phyloP scores from a whole-genome alignment of 1,140 invertebrate species.

The Lepidurus couesii region DNA sequence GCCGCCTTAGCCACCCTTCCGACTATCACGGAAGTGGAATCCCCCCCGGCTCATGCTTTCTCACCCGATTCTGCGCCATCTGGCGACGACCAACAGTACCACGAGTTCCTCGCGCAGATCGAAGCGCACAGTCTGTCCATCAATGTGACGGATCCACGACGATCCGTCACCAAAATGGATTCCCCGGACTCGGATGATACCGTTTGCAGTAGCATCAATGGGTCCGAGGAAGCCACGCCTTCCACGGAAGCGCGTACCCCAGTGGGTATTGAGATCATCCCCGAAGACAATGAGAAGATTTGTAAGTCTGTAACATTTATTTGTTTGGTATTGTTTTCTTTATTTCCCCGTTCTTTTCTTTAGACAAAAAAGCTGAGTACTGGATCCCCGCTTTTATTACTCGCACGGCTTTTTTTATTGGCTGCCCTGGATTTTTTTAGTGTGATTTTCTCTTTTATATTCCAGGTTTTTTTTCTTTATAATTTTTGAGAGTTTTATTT shows the following conservation, averaged over 20 bases:
- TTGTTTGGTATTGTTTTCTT: not conserved
- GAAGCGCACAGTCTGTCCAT: slow-evolving; percentile 26
- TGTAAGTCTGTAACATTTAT: not conserved
- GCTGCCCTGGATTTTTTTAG: no score
- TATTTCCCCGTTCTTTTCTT: no score
- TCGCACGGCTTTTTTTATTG: no score
- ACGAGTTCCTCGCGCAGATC: slow-evolving; percentile 32
- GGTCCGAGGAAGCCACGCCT: slow-evolving; percentile 29
- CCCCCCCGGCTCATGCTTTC: slow-evolving; percentile 37
- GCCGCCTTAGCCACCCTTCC: slow-evolving; percentile 35
- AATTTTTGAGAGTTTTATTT: no score
- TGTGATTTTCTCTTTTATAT: no score
- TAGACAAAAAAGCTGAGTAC: no score
- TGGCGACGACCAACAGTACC: slow-evolving; percentile 34
- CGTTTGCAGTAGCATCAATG: slow-evolving; percentile 28
- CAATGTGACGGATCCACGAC: slow-evolving; percentile 10
- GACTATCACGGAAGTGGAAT: slow-evolving; percentile 37
- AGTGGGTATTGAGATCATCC: slow-evolving; percentile 27
- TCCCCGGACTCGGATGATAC: slow-evolving; percentile 33
- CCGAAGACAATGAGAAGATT: not conserved
- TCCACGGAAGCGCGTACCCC: slow-evolving; percentile 16
- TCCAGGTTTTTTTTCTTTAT: no score
- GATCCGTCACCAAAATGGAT: slow-evolving; percentile 32
- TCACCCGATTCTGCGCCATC: slow-evolving; percentile 38
- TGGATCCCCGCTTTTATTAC: no score